These are phyloP conservation scores for Tetheella fluctuosa DNA, from an alignment of 2,888 invertebrate species.

Conservation along the genomic window DNA sequence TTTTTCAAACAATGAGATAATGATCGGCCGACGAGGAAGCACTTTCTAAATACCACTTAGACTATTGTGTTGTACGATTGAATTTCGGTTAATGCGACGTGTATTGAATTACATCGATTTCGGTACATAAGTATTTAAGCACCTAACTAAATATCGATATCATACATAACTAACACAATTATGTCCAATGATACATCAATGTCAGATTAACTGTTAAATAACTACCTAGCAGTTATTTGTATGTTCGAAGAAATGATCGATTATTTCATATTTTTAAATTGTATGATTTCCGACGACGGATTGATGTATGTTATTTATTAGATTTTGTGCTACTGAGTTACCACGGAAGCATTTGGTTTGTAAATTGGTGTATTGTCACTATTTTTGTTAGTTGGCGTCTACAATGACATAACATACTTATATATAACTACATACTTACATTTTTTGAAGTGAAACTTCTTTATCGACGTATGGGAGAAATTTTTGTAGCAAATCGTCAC, in stretches of 20 bases:
- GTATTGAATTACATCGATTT: neutral
- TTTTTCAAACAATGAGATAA: constrained; percentile 28
- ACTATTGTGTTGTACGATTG: constrained; percentile 26
- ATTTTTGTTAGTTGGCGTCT: neutral
- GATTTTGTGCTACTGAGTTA: neutral
- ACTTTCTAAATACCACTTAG: constrained; percentile 28
- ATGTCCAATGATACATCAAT: constrained; percentile 14
- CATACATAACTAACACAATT: too few relatives aligned
- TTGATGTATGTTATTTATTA: neutral
- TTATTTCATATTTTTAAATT: neutral
- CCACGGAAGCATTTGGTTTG: neutral
- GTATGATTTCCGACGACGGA: neutral
- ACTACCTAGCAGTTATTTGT: neutral
- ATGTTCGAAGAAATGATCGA: neutral
- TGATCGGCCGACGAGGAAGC: constrained; percentile 26
- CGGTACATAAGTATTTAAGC: neutral
- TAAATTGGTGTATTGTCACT: too few relatives aligned
- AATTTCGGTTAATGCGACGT: constrained; percentile 13
- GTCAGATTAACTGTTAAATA: constrained; percentile 13
- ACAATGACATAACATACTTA: too few relatives aligned
- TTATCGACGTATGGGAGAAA: too few relatives aligned
- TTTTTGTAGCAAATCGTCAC: too few relatives aligned
- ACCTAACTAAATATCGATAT: neutral
- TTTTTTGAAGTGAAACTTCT: too few relatives aligned
- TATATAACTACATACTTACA: too few relatives aligned